Evolutionary conservation across 2,113 vertebrate genomes (phyloP).

Genomic region (Anseranas semipalmata): DNA sequence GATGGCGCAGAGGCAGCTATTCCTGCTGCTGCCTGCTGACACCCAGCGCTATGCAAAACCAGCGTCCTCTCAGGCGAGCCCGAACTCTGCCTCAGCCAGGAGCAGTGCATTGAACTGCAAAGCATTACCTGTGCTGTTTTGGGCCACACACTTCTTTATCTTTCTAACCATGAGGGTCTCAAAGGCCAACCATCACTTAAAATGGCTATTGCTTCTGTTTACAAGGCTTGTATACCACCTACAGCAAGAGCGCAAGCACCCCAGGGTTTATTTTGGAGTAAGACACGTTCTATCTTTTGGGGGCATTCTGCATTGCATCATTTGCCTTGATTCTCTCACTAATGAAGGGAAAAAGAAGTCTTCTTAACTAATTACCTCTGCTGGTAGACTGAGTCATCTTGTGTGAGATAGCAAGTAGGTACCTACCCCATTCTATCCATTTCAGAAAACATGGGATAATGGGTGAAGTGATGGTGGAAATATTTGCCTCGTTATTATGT

Average conservation of each 20-base stretch:
- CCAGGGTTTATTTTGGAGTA: not conserved
- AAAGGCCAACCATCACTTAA: not conserved
- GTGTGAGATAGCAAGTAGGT: not conserved
- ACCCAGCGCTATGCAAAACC: fast-evolving
- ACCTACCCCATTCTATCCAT: not conserved
- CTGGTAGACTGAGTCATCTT: not conserved
- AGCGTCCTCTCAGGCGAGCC: not conserved
- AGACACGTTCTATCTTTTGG: not conserved
- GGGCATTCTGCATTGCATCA: not conserved
- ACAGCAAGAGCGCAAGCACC: not conserved
- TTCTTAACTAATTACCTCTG: not conserved
- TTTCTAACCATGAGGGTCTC: not conserved
- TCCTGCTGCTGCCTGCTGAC: not conserved
- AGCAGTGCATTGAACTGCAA: not conserved
- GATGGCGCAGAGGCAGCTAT: not conserved
- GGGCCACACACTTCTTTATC: not conserved
- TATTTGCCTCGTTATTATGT: not conserved
- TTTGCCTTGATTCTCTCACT: not conserved
- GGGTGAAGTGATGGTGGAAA: not conserved
- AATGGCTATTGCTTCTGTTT: not conserved
- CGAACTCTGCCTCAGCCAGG: not conserved
- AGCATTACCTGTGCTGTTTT: not conserved
- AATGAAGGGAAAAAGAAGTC: not conserved
- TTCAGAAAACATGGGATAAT: not conserved
- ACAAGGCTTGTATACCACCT: not conserved